Evolutionary conservation across 2,113 vertebrate species (phyloP).

Genomic region (Miniopterus natalensis): DNA sequence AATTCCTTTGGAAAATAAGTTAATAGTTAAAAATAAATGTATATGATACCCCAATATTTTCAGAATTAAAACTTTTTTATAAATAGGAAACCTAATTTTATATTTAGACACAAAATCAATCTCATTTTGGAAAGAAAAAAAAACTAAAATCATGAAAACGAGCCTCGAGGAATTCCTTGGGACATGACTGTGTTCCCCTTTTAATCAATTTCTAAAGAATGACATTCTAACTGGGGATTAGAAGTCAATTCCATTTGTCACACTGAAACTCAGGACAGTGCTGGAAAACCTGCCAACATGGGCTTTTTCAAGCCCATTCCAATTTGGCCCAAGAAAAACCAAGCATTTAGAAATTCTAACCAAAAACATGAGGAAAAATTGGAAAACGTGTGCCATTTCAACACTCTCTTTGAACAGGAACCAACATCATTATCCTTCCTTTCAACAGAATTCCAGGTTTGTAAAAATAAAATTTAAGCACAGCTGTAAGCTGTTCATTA

Average conservation of each 20-base stretch:
- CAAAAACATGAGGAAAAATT: conserved; percentile 57
- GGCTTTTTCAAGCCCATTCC: conserved; percentile 36
- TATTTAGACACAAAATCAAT: background rate
- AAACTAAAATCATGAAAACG: background rate
- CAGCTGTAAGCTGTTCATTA: conserved; percentile 28
- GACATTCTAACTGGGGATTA: conserved; percentile 17
- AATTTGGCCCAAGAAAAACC: conserved; percentile 49
- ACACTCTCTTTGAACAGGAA: conserved; percentile 2
- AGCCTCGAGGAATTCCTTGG: conserved; percentile 11
- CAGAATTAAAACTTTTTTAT: background rate
- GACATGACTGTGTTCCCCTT: background rate
- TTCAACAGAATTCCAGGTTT: conserved; percentile 48
- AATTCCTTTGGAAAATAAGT: background rate
- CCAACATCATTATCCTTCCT: conserved; percentile 38
- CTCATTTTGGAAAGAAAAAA: background rate
- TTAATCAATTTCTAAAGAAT: conserved; percentile 57
- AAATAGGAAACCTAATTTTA: conserved; percentile 29
- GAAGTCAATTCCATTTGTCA: conserved; percentile 52
- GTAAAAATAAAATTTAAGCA: conserved; percentile 65
- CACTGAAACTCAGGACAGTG: background rate
- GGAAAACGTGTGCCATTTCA: conserved; percentile 38
- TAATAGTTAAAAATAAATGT: background rate
- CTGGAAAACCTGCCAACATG: conserved; percentile 33
- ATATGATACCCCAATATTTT: background rate
- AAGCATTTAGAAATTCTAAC: conserved; percentile 65